Evolutionary conservation across 1,140 invertebrate species (phyloP), one percentile per base, ranked within the genome.

Genomic region (Drosophila kohkoa): DNA sequence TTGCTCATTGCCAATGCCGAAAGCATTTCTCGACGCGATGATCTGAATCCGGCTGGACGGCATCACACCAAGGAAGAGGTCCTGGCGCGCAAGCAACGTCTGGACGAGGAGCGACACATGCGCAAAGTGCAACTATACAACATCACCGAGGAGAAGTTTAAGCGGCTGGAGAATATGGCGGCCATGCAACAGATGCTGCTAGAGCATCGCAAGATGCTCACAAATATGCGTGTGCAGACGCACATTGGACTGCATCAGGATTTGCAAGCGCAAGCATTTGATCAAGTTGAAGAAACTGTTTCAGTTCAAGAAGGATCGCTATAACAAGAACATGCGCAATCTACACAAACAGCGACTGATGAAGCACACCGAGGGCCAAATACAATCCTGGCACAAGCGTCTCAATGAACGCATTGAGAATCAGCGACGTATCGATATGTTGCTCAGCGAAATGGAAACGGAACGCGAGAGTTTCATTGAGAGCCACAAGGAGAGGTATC

Each of bases 211-310:
- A 92, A 91, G 49, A 72, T 87, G 60, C 38, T 92, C 3, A 89
- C 89, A 4, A 82, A 87, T 16, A 80, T 92, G 76, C 75, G 79
- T 0, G 63, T 91, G 0, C 60, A 90, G 55, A 70, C 76, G 2
- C 82, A 91, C 25, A 64, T 79, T 4, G 75, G 75, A 45, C 25
- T 81, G 48, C 69, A 77, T 30, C 66, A 79, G 48, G 91, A 92
- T 70, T 30, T 92, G 43, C 77, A 85, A 85, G 62, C 71, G 91
- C 2, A 92, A 92, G 59, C 73, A 82, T 5, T 11, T 92, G 6
- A 92, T 92, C 25, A 81, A 83, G 52, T 59, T 91, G 4, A 92
- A 92, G 67, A 92, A 92, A 69, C 67, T 90, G 5, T 88, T 92
- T 16, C 88, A 92, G 52, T 90, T 87, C 28, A 92, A 92, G 45